Evolutionary conservation across 2,113 vertebrate species (phyloP).

Genomic region (Corydoras sp.): DNA sequence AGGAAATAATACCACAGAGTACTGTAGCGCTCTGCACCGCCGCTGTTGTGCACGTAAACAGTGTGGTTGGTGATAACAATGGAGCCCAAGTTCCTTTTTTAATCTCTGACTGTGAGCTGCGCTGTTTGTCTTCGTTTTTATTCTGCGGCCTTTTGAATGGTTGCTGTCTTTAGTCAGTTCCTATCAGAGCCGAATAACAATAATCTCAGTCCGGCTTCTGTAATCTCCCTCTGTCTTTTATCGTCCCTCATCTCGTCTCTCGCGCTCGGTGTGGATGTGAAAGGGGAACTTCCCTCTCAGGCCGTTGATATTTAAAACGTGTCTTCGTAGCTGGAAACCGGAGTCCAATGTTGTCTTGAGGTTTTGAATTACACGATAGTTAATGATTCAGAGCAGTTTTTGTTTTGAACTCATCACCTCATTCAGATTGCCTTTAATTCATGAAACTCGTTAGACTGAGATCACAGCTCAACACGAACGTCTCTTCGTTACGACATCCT

Average conservation of each 20-base stretch:
- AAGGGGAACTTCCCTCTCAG: slow-evolving; percentile 68
- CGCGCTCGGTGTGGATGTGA: slow-evolving; percentile 43
- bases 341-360: slow-evolving; percentile 43
- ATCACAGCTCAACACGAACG: too few species aligned
- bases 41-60: slow-evolving; percentile 11
- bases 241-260: slow-evolving; percentile 28
- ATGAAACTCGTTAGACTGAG: too few species aligned
- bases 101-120: not conserved
- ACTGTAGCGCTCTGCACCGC: not conserved
- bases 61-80: slow-evolving; percentile 8
- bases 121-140: slow-evolving; percentile 1
- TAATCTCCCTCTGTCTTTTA: slow-evolving; percentile 33
- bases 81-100: not conserved
- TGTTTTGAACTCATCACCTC: too few species aligned
- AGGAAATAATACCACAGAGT: slow-evolving; percentile 33
- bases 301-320: slow-evolving; percentile 77
- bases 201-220: slow-evolving; percentile 47
- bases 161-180: slow-evolving; percentile 16
- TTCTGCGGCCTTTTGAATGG: not conserved
- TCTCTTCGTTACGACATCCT: too few species aligned
- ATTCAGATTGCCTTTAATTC: too few species aligned
- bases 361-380: slow-evolving; percentile 12
- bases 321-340: slow-evolving; percentile 36
- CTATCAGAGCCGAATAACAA: slow-evolving; percentile 22
- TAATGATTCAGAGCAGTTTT: too few species aligned